Evolutionary conservation across 2,113 vertebrate species (phyloP), one percentile per base, ranked within the genome.

Genomic region (Alethe diademata): DNA sequence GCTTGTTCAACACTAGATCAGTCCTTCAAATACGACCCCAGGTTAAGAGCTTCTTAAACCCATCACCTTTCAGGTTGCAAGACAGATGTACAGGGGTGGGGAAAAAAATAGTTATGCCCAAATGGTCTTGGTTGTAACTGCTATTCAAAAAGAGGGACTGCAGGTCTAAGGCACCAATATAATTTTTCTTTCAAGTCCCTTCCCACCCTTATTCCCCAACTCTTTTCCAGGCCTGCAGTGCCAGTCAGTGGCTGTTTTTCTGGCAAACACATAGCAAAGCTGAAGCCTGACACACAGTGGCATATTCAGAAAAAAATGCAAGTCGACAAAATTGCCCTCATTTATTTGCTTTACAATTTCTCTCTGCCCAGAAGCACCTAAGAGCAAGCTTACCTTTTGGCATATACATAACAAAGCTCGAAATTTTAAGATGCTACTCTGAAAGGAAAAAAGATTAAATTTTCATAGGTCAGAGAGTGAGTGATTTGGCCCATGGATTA

Each of bases 211-310:
- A 20, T 12, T 91, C 57, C 42, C 24, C 43, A 87, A 40, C 48
- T 81, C 40, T 78, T 66, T 47, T 14, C 33, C 12, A 6, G 31
- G 22, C n/a, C 29, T 67, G 74, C 57, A 79, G 33, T 61, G 60
- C 53, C 74, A 82, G 45, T 42, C 43, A 51, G 50, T 0, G 11
- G 66, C 74, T 72, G 58, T 13, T 88, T 50, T 69, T 40, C 62
- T 70, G 54, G 42, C 45, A 75, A 48, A 61, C 43, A 29, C 2
- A 0, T 16, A 75, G 50, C 71, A 88, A 90, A 96, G 88, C 90
- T 93, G 94, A 94, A 96, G 92, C 79, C 95, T 95, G 94, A 96
- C 88, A 93, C 90, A 94, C 82, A 94, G 88, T 83, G 92, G 95
- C 29, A 93, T 12, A 58, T 8, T 57, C 58, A 23, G 86, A 95